phyloP scores from a whole-genome alignment of 92 coral and sea anemone genomes.

The Desmophyllum pertusum region DNA sequence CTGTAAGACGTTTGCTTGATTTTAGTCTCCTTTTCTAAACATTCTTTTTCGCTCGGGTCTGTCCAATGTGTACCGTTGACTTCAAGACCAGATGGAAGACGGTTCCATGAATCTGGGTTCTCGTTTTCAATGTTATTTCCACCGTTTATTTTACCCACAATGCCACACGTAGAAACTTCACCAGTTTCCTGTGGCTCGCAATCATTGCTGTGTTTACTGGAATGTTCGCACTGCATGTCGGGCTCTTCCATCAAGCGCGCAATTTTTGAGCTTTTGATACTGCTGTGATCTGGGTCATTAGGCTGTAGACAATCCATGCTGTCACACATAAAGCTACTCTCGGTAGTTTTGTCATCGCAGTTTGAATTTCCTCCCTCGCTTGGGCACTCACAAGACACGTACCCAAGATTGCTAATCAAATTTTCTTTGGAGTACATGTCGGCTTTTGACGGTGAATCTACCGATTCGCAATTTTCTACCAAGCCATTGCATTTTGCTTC shows the following conservation, averaged over 20 bases:
- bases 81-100: background rate
- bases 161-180: constrained; percentile 14
- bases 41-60: constrained; percentile 10
- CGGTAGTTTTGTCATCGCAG: constrained; percentile 34
- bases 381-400: constrained; percentile 66
- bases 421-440: constrained; percentile 27
- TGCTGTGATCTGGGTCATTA: constrained; percentile 89
- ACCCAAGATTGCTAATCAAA: constrained; percentile 47
- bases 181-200: constrained; percentile 12
- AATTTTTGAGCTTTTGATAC: constrained; percentile 70
- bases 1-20: background rate
- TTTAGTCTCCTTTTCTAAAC: constrained; percentile 9
- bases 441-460: constrained; percentile 16
- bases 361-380: constrained; percentile 49
- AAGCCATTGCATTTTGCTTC: constrained; percentile 21
- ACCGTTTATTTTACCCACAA: background rate
- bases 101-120: background rate
- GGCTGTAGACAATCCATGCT: constrained; percentile 10
- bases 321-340: constrained; percentile 32
- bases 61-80: background rate
- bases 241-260: constrained; percentile 79
- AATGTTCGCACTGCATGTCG: constrained; percentile 95
- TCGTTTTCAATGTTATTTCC: background rate
- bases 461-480: constrained; percentile 14
- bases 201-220: constrained; percentile 60